Evolutionary conservation across 2,888 invertebrate species (phyloP).

Genomic region (Ariolimax columbianus): DNA sequence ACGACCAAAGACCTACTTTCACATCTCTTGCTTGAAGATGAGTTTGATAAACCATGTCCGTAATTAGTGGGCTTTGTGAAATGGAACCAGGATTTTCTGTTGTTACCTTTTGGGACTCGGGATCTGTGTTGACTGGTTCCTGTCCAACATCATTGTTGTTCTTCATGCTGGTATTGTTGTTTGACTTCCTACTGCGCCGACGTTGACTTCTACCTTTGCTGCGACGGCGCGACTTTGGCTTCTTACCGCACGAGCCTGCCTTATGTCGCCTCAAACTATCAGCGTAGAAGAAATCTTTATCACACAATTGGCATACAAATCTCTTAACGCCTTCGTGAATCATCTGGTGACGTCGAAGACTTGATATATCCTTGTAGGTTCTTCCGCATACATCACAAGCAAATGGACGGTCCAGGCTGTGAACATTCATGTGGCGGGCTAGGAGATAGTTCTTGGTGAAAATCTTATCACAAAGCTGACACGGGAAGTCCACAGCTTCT

Average conservation of each 20-base stretch:
- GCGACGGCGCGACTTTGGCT: neutral
- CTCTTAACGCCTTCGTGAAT: constrained; percentile 42
- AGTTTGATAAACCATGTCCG: neutral
- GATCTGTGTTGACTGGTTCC: neutral
- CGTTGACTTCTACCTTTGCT: neutral
- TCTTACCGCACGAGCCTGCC: constrained; percentile 33
- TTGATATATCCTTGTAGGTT: constrained; percentile 50
- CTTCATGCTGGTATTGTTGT: constrained; percentile 30
- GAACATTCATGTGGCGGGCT: constrained; percentile 38
- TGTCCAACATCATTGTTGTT: constrained; percentile 11
- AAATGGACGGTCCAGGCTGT: constrained; percentile 40
- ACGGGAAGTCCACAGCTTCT: constrained; percentile 6
- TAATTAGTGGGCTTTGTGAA: neutral
- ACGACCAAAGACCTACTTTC: constrained; percentile 25
- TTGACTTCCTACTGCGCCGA: neutral
- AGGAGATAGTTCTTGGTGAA: constrained; percentile 45
- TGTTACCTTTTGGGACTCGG: neutral
- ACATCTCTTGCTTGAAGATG: neutral
- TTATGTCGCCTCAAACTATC: constrained; percentile 49
- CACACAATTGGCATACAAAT: constrained; percentile 44
- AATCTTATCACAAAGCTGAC: constrained; percentile 38
- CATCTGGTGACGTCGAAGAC: constrained; percentile 44
- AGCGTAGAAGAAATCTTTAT: constrained; percentile 47
- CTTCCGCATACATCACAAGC: constrained; percentile 39
- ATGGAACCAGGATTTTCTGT: neutral